Evolutionary conservation across 1,140 invertebrate species (phyloP), one percentile per base, ranked within the genome.

Genomic region (Lepeophtheirus salmonis): DNA sequence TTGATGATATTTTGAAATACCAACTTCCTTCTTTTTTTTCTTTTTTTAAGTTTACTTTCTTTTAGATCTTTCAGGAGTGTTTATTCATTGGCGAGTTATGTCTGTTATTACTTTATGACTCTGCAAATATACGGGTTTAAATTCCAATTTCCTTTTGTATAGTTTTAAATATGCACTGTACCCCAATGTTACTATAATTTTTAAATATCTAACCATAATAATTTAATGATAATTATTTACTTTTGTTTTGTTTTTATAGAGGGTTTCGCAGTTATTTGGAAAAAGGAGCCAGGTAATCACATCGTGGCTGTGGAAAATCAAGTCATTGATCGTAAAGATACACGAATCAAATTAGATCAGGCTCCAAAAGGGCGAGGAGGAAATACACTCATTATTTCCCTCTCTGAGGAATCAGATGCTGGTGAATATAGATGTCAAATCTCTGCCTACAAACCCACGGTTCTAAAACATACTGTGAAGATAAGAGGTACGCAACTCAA

Each of bases 401-500:
- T 54, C 17, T 17, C 52, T 18, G 52, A 54, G 16, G 52, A n/a
- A 14, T 16, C 17, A 22, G 52, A 54, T 54, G 52, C 17, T 14
- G 52, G 52, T 2, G 52, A 54, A 54, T 54, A 54, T 22, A 16
- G 23, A 22, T 54, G 52, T 22, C 52, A 54, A 54, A 20, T 54
- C 16, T 54, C 52, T 22, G 16, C 52, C 16, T n/a, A 17, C n/a
- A 16, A 54, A 22, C 52, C 22, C 52, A 54, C 22, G 21, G 52
- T 20, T n/a, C n/a, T 54, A 14, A 54, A 22, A 14, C 52, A 54
- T 22, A 18, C 17, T 14, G 21, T 54, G 3, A 54, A 14, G 23
- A 54, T 54, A n/a, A 16, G 52, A 20, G 52, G 52, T 54, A 54
- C n/a, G 52, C n/a, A n/a, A n/a, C n/a, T n/a, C n/a, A n/a, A n/a